phyloP scores from a whole-genome alignment of 2,888 invertebrate genomes.

The Stenichneumon culpator region DNA sequence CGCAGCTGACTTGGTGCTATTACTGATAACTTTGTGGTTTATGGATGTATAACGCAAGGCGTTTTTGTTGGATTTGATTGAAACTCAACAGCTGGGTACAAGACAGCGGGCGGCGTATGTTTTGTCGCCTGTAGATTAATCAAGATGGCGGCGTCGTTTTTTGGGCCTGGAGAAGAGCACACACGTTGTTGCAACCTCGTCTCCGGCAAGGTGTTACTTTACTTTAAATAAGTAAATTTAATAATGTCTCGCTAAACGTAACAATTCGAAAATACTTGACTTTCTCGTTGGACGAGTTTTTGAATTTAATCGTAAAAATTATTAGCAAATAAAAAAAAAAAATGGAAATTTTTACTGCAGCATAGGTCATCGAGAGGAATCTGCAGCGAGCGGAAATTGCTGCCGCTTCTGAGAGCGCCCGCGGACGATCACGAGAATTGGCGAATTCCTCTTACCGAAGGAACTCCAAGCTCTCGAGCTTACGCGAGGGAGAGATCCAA shows the following conservation, averaged over 20 bases:
- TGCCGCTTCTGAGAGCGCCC: conserved; percentile 17
- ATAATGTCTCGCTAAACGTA: too few relatives aligned
- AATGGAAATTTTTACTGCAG: background rate
- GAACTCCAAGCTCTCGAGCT: conserved; percentile 46
- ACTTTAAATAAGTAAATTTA: too few relatives aligned
- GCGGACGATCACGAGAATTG: conserved; percentile 51
- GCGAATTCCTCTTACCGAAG: conserved; percentile 56
- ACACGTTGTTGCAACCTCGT: background rate
- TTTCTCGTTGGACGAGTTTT: background rate
- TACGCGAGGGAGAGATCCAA: conserved; percentile 58
- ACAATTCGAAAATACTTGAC: too few relatives aligned
- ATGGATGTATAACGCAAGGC: too few relatives aligned
- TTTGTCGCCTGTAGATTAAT: background rate
- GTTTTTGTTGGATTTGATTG: too few relatives aligned
- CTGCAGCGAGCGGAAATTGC: conserved; percentile 27
- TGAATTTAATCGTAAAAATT: background rate
- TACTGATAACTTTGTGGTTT: too few relatives aligned
- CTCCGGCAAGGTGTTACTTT: too few relatives aligned
- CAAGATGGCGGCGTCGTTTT: background rate
- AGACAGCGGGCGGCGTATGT: too few relatives aligned
- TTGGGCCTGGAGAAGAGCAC: background rate
- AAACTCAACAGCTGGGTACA: too few relatives aligned
- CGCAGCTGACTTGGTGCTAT: too few relatives aligned
- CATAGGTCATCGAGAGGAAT: conserved; percentile 21
- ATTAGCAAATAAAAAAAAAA: background rate